phyloP scores from a whole-genome alignment of 2,113 vertebrate species.

The Zapus hudsonius region DNA sequence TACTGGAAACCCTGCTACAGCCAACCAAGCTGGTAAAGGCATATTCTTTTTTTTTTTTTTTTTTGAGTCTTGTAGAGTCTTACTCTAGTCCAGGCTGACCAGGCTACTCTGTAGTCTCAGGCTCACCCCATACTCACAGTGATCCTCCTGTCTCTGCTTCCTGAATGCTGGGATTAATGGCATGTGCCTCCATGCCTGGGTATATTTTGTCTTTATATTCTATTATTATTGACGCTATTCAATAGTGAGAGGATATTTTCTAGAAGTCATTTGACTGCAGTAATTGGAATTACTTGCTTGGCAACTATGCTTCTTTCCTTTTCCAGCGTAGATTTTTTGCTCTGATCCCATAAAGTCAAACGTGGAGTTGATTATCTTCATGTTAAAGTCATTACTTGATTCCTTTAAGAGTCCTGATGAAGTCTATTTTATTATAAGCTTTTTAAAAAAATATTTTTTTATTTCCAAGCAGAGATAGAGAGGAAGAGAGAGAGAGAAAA shows the following conservation, averaged over 20 bases:
- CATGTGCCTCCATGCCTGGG: too few relatives aligned
- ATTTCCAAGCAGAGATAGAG: too few relatives aligned
- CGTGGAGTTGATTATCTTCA: conserved; percentile 2
- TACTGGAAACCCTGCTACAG: conserved; percentile 86
- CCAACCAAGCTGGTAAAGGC: conserved; percentile 90
- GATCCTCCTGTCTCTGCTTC: too few relatives aligned
- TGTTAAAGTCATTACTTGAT: conserved; percentile 29
- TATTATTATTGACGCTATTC: not conserved
- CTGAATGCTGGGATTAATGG: too few relatives aligned
- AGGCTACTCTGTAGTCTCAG: too few relatives aligned
- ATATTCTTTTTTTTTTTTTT: not conserved
- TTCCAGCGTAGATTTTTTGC: conserved; percentile 34
- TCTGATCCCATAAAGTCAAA: not conserved
- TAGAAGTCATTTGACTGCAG: conserved; percentile 4
- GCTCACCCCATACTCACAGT: too few relatives aligned
- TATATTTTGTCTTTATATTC: conserved; percentile 44
- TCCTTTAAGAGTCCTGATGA: conserved; percentile 15
- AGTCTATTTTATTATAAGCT: too few relatives aligned
- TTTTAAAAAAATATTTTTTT: too few relatives aligned
- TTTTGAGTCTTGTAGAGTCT: too few relatives aligned
- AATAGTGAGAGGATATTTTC: not conserved
- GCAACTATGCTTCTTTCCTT: conserved; percentile 16
- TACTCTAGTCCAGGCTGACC: too few relatives aligned
- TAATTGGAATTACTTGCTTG: not conserved
- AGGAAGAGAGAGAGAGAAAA: too few relatives aligned